Evolutionary conservation across 2,113 vertebrate species (phyloP).

Genomic region (Eurypyga helias): DNA sequence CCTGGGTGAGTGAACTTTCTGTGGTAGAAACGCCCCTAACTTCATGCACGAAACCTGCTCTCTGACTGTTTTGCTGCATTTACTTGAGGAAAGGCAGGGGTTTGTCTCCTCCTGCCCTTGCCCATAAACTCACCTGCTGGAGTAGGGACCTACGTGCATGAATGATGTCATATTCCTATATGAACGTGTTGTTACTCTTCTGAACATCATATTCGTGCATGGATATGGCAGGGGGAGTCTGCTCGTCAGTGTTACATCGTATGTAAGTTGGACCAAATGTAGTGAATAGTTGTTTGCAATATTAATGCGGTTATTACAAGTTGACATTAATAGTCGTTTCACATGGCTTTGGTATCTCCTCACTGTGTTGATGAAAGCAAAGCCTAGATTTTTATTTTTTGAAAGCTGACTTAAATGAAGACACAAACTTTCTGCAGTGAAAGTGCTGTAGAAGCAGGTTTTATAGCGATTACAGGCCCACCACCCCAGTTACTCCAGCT

Average conservation of each 20-base stretch:
- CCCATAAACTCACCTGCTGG: not conserved
- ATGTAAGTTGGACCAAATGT: not conserved
- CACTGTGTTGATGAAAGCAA: not conserved
- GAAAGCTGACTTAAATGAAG: not conserved
- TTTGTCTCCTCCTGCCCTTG: not conserved
- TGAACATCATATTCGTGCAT: fast-evolving
- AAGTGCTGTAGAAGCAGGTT: fast-evolving
- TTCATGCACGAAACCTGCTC: not conserved
- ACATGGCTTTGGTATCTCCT: not conserved
- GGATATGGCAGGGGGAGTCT: not conserved
- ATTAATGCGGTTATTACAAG: not conserved
- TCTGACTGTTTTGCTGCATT: not conserved
- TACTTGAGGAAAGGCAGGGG: not conserved
- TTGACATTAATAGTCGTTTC: not conserved
- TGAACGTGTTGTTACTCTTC: fast-evolving
- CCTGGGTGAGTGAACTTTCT: not conserved
- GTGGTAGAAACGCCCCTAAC: not conserved
- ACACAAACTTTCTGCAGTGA: not conserved
- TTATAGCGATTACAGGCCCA: not conserved
- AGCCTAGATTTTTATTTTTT: not conserved
- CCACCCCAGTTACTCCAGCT: not conserved
- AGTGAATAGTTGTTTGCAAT: not conserved
- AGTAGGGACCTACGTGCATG: not conserved
- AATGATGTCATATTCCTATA: not conserved
- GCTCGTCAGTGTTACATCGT: not conserved